Base-by-base conservation (phyloP, 2,888 invertebrate genomes). In the Melinaea menophilus region DNA sequence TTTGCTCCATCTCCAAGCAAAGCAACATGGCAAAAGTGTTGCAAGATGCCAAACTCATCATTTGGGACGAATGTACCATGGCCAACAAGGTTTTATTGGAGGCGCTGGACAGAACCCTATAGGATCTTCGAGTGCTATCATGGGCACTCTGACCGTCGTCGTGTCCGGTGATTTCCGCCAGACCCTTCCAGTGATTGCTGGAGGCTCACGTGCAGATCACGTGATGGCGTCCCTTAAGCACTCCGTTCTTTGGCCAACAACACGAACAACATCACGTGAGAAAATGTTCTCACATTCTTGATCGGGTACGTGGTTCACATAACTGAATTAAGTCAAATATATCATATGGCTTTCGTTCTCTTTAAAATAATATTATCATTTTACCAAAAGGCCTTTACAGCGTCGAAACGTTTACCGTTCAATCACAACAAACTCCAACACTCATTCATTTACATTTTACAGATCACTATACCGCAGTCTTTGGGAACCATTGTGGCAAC, bases 81-180 rank as follows among this genome's bases (percentile, higher is more conserved):
- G 68, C 74, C 65, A 69, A 73, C 69, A 73, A 70, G 60, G 65
- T 67, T 63, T 71, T 71, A 64, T 68, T 74, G 65, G 72, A 74
- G 69, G 72, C 73, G 63, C 64, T 76, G 67, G 73, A 75, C 68
- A 72, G 72, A 65, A 73, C 72, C 72, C 69, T 74, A 71, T 72
- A 71, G 64, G 73, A 72, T 72, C 69, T 72, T 67, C 64, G 58
- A 67, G 73, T 66, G 55, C 58, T 61, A 69, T 71, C 61, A 71
- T 72, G 71, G 72, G 72, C 68, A 72, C 70, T 64, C 67, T 67
- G 62, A 70, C 72, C 65, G 66, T 72, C 66, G 59, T 71, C 57
- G 70, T 73, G 59, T 72, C 71, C 57, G 72, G 71, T 67, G 72
- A 73, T 55, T 73, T 73, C 41, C 64, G 65, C 56, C 71, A 74